Conservation (phyloP, 2,113 vertebrate genomes). For the Tupaia chinensis region DNA sequence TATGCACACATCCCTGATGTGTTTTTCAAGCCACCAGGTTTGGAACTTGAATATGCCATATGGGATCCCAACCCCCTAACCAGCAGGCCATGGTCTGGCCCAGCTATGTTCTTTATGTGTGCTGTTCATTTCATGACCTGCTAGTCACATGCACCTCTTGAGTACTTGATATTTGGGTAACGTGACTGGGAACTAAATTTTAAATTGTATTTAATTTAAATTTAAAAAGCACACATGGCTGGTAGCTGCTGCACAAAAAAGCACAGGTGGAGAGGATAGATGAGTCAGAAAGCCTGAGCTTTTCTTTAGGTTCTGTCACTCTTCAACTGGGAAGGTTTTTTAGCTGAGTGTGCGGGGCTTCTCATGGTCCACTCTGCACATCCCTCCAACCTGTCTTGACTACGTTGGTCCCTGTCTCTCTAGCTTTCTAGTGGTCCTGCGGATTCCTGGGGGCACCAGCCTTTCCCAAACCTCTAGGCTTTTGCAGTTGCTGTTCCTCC, state of each 20-base stretch:
- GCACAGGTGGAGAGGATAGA: not conserved
- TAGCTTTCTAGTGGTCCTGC: not conserved
- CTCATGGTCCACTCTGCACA: not conserved
- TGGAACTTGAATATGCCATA: too few relatives aligned
- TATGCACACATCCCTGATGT: too few relatives aligned
- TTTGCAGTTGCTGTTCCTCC: not conserved
- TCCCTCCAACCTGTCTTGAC: not conserved
- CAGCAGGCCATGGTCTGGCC: too few relatives aligned
- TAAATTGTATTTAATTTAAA: slow-evolving; percentile 24
- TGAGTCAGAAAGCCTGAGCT: not conserved
- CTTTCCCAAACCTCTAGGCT: not conserved
- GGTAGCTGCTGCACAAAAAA: not conserved
- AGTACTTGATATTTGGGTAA: not conserved
- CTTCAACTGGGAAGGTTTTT: not conserved
- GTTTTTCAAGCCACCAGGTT: too few relatives aligned
- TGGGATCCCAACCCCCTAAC: too few relatives aligned
- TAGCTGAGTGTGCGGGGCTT: not conserved
- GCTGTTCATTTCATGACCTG: not conserved
- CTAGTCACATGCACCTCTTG: not conserved
- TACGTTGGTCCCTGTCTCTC: not conserved
- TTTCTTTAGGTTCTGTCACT: not conserved
- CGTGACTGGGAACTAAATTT: not conserved
- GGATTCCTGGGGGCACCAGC: not conserved
- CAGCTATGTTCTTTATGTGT: not conserved
- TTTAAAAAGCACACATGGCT: not conserved